Percentiles rank a stretch among this genome's conserved stretches.
phyloP scores from a whole-genome alignment of 1,140 invertebrate genomes.

The Trachymyrmex septentrionalis region DNA sequence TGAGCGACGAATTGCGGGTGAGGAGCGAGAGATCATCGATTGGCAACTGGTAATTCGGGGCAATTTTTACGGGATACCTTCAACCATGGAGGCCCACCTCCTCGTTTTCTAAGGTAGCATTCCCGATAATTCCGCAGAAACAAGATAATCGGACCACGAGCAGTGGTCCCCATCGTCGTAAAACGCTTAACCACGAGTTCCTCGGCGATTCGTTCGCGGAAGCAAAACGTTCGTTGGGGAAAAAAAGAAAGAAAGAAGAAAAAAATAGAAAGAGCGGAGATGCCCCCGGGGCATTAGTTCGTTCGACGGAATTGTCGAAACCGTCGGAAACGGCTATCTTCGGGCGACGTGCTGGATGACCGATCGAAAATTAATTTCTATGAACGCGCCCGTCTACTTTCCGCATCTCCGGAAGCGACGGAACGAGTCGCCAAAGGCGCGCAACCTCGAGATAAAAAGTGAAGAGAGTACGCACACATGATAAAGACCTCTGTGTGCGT shows the following conservation, averaged over 20 bases:
- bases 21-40: constrained; percentile 39
- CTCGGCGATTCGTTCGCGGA: constrained; percentile 61
- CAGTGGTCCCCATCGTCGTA: constrained; percentile 67
- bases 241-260: neutral
- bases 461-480: neutral
- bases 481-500: constrained; percentile 27
- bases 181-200: constrained; percentile 62
- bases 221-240: constrained; percentile 46
- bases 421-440: constrained; percentile 42
- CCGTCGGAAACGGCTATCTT: constrained; percentile 57
- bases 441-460: constrained; percentile 40
- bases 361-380: constrained; percentile 61
- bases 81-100: constrained; percentile 46
- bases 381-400: constrained; percentile 55
- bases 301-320: constrained; percentile 65
- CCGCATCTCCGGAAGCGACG: constrained; percentile 52
- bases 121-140: constrained; percentile 69
- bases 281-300: constrained; percentile 36
- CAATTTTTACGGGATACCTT: constrained; percentile 65
- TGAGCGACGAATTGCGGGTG: constrained; percentile 55
- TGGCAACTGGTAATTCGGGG: constrained; percentile 58
- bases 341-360: constrained; percentile 53
- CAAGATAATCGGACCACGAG: constrained; percentile 68
- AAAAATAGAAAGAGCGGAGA: neutral
- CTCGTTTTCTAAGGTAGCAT: constrained; percentile 70